phyloP scores from a whole-genome alignment of 1,140 invertebrate genomes.

The Procambarus virginalis region DNA sequence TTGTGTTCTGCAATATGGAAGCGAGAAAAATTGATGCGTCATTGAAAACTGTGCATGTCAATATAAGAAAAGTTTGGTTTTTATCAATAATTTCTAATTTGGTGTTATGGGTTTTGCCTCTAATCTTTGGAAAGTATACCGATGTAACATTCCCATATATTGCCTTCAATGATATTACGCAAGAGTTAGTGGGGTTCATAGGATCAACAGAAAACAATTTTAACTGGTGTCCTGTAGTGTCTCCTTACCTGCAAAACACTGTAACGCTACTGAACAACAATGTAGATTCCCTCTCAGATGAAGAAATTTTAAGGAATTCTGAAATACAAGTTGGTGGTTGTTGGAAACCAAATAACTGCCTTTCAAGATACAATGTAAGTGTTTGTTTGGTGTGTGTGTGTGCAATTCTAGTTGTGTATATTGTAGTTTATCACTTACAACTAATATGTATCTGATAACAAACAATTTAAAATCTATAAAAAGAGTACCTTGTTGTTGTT shows the following conservation, averaged over 20 bases:
- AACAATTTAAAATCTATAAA: no score
- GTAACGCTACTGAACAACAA: not conserved
- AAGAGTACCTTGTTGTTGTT: not conserved
- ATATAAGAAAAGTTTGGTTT: conserved; percentile 17
- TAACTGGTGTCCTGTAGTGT: conserved; percentile 41
- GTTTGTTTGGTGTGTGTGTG: not conserved
- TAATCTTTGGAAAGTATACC: conserved; percentile 37
- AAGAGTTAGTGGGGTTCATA: conserved; percentile 43
- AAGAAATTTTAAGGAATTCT: conserved; percentile 38
- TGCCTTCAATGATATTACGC: conserved; percentile 22
- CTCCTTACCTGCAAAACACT: conserved; percentile 32
- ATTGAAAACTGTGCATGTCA: not conserved
- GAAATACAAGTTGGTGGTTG: conserved; percentile 78
- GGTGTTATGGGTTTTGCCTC: conserved; percentile 36
- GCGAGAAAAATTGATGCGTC: not conserved
- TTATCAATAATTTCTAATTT: not conserved
- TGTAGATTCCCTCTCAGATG: conserved; percentile 32
- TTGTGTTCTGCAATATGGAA: not conserved
- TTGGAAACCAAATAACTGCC: conserved; percentile 84
- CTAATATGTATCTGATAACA: no score
- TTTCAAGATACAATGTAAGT: conserved; percentile 79
- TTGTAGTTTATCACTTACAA: no score
- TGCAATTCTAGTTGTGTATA: no score
- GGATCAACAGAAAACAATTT: conserved; percentile 1
- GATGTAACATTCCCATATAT: conserved; percentile 49